Evolutionary conservation across 1,140 invertebrate species (phyloP).

Genomic region (Drosophila azteca): DNA sequence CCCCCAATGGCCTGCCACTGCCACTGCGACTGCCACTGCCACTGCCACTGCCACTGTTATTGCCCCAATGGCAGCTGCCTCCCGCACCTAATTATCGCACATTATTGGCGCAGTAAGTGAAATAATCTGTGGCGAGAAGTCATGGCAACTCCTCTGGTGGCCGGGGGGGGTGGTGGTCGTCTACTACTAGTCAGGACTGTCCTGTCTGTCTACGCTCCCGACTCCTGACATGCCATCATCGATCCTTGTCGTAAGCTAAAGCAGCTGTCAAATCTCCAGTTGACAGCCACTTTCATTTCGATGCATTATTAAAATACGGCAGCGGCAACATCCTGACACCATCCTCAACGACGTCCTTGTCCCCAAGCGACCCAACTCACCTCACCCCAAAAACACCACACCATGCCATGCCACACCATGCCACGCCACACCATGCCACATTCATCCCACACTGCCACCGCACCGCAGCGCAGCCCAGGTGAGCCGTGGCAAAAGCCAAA

Average conservation of each 20-base stretch:
- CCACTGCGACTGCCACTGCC: neutral
- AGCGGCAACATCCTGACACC: conserved; percentile 75
- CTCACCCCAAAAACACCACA: neutral
- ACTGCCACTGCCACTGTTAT: neutral
- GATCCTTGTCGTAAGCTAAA: conserved; percentile 41
- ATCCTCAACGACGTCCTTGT: neutral
- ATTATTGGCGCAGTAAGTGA: conserved; percentile 54
- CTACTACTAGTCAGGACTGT: neutral
- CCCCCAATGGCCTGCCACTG: conserved; percentile 1
- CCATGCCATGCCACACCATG: neutral
- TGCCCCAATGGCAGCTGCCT: neutral
- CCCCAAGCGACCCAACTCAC: conserved; percentile 32
- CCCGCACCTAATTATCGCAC: conserved; percentile 45
- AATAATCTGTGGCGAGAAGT: conserved; percentile 50
- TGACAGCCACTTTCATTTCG: conserved; percentile 81
- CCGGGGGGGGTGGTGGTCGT: too few species aligned
- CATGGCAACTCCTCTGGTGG: too few species aligned
- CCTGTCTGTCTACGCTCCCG: conserved; percentile 58
- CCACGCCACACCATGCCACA: too few species aligned
- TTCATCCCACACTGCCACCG: neutral
- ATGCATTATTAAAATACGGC: conserved; percentile 79
- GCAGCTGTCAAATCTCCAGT: conserved; percentile 71
- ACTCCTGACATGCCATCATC: conserved; percentile 47
- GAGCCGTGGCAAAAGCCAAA: conserved; percentile 42
- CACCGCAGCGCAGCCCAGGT: conserved; percentile 44